phyloP scores from a whole-genome alignment of 2,797 vertebrate genomes.

The Potorous gilbertii region DNA sequence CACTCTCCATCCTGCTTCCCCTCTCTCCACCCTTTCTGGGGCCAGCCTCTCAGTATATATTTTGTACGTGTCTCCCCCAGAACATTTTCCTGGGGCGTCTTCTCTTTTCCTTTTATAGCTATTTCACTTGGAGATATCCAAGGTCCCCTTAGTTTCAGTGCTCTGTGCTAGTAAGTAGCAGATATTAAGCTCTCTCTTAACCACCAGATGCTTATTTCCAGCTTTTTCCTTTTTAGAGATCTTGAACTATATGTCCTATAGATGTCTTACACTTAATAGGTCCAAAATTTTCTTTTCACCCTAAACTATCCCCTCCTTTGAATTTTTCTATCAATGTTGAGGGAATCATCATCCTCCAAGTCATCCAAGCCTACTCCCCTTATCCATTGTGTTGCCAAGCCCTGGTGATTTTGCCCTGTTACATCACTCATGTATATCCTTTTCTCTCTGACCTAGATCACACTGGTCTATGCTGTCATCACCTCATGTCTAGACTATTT shows the following conservation, averaged over 20 bases:
- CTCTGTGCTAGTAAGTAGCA: background rate
- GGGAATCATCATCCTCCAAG: background rate
- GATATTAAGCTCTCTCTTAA: background rate
- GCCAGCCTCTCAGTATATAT: background rate
- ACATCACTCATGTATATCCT: background rate
- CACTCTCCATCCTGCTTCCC: background rate
- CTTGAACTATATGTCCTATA: background rate
- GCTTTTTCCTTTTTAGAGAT: background rate
- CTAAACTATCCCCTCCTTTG: background rate
- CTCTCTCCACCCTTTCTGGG: background rate
- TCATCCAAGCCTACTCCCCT: background rate
- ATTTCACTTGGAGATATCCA: background rate
- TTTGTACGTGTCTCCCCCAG: background rate
- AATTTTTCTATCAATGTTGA: background rate
- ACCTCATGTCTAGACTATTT: background rate
- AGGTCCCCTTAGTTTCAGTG: background rate
- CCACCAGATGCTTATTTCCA: background rate
- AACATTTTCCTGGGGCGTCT: background rate
- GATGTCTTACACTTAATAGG: background rate
- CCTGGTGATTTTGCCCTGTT: background rate
- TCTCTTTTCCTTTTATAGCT: background rate
- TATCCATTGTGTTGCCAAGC: background rate
- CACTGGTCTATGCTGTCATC: background rate
- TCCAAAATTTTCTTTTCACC: background rate
- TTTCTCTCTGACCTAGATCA: background rate